phyloP scores from a whole-genome alignment of 2,113 vertebrate genomes.

The Stigmatopora argus region DNA sequence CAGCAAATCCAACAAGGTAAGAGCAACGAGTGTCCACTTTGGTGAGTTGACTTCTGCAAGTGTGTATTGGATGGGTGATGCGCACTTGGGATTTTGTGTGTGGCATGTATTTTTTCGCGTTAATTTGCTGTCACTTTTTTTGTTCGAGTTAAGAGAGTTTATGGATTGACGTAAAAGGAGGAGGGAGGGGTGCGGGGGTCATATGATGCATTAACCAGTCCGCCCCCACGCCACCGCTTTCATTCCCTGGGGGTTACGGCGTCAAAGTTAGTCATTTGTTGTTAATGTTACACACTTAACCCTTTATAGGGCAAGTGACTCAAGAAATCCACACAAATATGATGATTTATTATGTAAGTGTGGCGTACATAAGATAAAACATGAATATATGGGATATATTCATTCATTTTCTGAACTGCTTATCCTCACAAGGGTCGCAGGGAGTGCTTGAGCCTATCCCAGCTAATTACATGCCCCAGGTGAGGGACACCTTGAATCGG shows the following conservation, averaged over 20 bases:
- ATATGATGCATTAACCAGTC: conserved; percentile 38
- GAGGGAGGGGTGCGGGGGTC: conserved; percentile 29
- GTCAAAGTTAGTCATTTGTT: conserved; percentile 21
- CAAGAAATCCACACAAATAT: too few relatives aligned
- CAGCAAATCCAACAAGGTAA: conserved; percentile 63
- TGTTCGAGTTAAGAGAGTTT: neutral
- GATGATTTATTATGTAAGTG: too few relatives aligned
- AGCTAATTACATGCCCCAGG: too few relatives aligned
- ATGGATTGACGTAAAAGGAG: neutral
- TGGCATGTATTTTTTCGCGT: neutral
- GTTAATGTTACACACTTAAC: conserved; percentile 16
- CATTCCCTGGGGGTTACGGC: conserved; percentile 9
- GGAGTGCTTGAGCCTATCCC: too few relatives aligned
- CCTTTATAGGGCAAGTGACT: too few relatives aligned
- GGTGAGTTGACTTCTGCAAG: neutral
- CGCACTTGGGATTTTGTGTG: conserved; percentile 4
- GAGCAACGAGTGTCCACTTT: neutral
- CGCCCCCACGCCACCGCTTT: neutral
- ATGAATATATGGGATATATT: too few relatives aligned
- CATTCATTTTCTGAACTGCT: too few relatives aligned
- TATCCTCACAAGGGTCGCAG: too few relatives aligned
- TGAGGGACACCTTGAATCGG: too few relatives aligned
- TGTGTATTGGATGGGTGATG: neutral
- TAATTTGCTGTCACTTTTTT: neutral
- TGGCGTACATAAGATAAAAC: too few relatives aligned